A percentile compares a stretch with the other conserved stretches of the same genome.
phyloP scores from a whole-genome alignment of 2,797 vertebrate species.

The Diplodus puntazzo region DNA sequence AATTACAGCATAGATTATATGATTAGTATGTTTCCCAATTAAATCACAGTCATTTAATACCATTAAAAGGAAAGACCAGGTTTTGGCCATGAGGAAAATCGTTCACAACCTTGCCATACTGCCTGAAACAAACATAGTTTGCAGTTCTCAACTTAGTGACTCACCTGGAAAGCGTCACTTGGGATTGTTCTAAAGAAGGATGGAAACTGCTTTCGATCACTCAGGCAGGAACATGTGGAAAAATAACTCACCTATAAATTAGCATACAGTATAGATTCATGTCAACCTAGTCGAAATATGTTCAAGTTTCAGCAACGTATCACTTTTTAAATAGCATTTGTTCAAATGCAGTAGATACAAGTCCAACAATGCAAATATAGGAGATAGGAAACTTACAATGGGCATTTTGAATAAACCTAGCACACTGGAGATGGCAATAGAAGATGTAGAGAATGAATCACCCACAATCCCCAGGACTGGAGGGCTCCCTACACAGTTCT shows the following conservation, averaged over 20 bases:
- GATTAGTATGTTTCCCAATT: too few species aligned
- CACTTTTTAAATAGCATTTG: background rate
- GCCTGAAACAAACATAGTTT: background rate
- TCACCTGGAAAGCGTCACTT: conserved; percentile 69
- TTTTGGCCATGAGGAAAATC: background rate
- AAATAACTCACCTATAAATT: conserved; percentile 74
- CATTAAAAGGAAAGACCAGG: too few species aligned
- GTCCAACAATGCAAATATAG: conserved; percentile 1
- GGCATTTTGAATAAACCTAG: conserved; percentile 63
- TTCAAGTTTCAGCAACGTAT: background rate
- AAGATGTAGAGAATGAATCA: conserved; percentile 62
- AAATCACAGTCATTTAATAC: too few species aligned
- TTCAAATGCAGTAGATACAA: background rate
- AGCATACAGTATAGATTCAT: background rate
- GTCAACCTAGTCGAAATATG: background rate
- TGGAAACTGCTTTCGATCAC: conserved; percentile 25
- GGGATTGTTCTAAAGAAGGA: conserved; percentile 73
- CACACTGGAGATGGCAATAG: conserved; percentile 61
- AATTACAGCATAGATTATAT: background rate
- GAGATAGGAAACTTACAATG: conserved; percentile 53
- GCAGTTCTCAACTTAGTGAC: background rate
- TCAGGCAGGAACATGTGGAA: background rate
- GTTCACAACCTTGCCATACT: background rate
- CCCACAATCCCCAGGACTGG: conserved; percentile 71
- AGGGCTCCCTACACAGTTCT: conserved; percentile 50